Conservation (phyloP, 2,113 vertebrate genomes). For the Fregetta grallaria region DNA sequence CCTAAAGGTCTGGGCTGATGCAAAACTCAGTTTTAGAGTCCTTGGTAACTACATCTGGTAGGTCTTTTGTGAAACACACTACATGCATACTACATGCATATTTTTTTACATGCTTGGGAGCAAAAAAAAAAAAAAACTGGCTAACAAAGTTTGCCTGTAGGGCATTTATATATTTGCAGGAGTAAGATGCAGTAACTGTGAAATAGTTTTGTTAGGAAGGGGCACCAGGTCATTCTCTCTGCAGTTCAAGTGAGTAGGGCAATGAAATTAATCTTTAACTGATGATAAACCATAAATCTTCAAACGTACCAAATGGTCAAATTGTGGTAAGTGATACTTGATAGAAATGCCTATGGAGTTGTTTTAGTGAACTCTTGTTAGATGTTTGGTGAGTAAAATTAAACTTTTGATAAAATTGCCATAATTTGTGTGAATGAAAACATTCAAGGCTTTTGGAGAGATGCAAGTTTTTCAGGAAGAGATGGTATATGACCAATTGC, state of each 20-base stretch:
- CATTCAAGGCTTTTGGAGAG: not conserved
- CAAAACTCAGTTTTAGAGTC: not conserved
- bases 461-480: not conserved
- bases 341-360: not conserved
- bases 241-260: conserved; percentile 4
- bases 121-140: not conserved
- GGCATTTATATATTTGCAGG: conserved; percentile 10
- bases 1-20: not conserved
- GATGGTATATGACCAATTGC: not conserved
- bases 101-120: not conserved
- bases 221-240: conserved; percentile 16
- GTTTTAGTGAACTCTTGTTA: conserved; percentile 9
- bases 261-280: conserved; percentile 37
- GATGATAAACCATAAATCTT: conserved; percentile 41
- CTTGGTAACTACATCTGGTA: not conserved
- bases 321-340: not conserved
- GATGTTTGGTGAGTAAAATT: not conserved
- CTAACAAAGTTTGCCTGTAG: conserved; percentile 27
- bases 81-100: not conserved
- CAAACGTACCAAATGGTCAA: not conserved
- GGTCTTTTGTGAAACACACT: not conserved
- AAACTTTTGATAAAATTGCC: not conserved
- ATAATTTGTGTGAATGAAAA: not conserved
- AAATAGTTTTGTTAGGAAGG: conserved; percentile 56
- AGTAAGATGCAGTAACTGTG: conserved; percentile 46